Evolutionary conservation across 2,797 vertebrate species (phyloP), one percentile per base, ranked within the genome.

Genomic region (Myotis vivesi): DNA sequence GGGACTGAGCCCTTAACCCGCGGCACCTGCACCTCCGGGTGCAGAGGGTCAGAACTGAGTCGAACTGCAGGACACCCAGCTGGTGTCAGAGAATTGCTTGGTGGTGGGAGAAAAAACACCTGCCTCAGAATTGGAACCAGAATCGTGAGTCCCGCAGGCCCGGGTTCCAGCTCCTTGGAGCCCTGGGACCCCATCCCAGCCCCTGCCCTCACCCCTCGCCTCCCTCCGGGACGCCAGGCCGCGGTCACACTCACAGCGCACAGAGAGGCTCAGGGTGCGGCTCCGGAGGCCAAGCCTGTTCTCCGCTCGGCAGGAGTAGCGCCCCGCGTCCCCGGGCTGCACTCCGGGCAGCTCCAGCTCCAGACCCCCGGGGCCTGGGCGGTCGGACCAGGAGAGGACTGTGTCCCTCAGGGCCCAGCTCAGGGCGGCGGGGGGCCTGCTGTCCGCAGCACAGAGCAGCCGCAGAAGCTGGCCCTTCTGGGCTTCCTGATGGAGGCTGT

Each of bases 191-290:
- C 71, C 16, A 5, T 6, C 22, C 16, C 19, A 7, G 0, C 23
- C 72, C 81, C 23, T 3, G 64, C 13, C 22, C 16, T 41, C 6
- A 5, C 41, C 57, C 16, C 1, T 25, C 57, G 10, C 25, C 1
- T 22, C 16, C n/a, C 66, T 55, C 22, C 19, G 1, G 1, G 68
- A 33, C 3, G 2, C 51, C n/a, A 3, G 64, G 28, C 3, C 3
- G 4, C 15, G 19, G 10, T 11, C 36, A 12, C 19, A 97, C 97
- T 97, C 88, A 98, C 97, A 96, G 46, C 81, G 89, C 66, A 98
- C 92, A 0, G 59, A 81, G 28, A 98, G 95, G 8, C 69, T 38
- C 88, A 98, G 85, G 3, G 6, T 62, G 12, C 20, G 20, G 8
- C 55, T 33, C 51, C 8, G n/a, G 16, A 68, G 57, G 8, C 96